Conservation (phyloP, 2,113 vertebrate species). For the Mobula hypostoma region DNA sequence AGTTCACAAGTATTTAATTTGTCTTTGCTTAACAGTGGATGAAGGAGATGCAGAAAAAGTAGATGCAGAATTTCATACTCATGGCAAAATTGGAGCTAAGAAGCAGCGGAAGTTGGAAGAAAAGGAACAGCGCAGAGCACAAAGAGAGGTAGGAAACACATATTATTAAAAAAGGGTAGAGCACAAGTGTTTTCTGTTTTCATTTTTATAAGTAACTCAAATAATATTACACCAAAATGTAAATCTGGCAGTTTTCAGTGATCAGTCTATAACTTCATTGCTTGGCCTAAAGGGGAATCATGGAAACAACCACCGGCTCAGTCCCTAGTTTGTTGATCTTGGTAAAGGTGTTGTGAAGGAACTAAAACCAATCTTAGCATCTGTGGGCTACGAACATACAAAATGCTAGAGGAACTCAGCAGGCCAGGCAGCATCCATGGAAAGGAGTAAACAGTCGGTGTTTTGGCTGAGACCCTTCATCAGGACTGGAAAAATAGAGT, state of each 20-base stretch:
- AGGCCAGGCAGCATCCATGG: too few species aligned
- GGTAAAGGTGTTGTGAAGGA: too few species aligned
- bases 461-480: too few species aligned
- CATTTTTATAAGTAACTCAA: background rate
- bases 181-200: background rate
- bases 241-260: background rate
- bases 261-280: background rate
- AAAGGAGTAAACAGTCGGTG: too few species aligned
- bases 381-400: background rate
- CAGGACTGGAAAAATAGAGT: too few species aligned
- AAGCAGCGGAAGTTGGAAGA: conserved; percentile 92
- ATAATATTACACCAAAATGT: background rate
- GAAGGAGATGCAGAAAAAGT: conserved; percentile 53
- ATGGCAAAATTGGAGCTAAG: conserved; percentile 84
- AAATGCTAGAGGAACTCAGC: too few species aligned
- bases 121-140: conserved; percentile 85
- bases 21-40: conserved; percentile 35
- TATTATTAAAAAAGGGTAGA: background rate
- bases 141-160: conserved; percentile 74
- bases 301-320: background rate
- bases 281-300: background rate
- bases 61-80: conserved; percentile 55
- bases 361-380: too few species aligned
- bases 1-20: background rate
- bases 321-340: too few species aligned